Evolutionary conservation across 92 coral and sea anemone species (phyloP), one percentile per base, ranked within the genome.

Genomic region (Palythoa grandiflora): DNA sequence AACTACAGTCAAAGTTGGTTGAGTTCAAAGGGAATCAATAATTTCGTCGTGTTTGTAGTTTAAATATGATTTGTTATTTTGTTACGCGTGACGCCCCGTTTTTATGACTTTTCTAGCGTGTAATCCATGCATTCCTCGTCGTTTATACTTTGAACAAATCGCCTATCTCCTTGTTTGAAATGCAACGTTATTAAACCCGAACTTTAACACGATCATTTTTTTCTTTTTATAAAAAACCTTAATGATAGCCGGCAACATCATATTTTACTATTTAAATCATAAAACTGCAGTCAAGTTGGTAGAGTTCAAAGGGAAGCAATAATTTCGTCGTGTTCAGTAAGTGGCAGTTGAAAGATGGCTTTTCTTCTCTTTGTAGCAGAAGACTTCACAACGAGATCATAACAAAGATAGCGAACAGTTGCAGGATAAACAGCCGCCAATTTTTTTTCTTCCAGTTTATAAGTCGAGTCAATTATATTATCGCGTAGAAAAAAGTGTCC

Each of bases 401-500:
- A 15, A 15, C 79, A 75, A n/a, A 75, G 11, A 48, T 75, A 48
- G 36, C 59, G 60, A 48, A 75, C 79, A 47, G 59, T 44, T 48
- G 59, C 79, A 15, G 59, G 59, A 75, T 47, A 48, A 75, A 75
- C 59, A 38, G 79, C 79, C 54, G 59, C 79, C 36, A 47, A 20
- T 51, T 48, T 75, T 47, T 48, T 48, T 20, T 75, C 79, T 75
- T 75, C 79, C 53, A 75, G 79, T 40, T 40, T 40, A 19, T 38
- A 75, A 40, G 79, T 75, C 28, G 12, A 48, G 44, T 75, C 79
- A 17, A 47, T 73, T 40, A 73, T 14, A 47, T 73, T 75, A 11
- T 75, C 79, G n/a, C 79, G 35, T 13, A 75, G 79, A 19, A 75
- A 75, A 75, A 75, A 75, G 54, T 75, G 53, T 19, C 79, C 79